phyloP scores from a whole-genome alignment of 2,888 invertebrate genomes.

The Apodemia hepburni region DNA sequence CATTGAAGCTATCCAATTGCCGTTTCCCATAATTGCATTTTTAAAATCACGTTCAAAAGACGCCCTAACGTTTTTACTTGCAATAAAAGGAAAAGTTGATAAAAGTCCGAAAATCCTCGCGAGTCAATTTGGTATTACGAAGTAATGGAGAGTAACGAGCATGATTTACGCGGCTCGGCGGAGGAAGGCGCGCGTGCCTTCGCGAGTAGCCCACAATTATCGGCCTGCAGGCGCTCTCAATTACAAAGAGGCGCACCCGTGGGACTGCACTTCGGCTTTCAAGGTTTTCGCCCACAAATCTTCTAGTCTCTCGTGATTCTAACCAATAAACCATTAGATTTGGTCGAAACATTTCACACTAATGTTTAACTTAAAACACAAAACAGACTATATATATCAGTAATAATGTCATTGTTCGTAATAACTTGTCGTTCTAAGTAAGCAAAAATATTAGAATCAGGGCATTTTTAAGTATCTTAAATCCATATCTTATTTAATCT shows the following conservation, averaged over 20 bases:
- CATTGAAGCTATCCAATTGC: not conserved
- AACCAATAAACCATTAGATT: not conserved
- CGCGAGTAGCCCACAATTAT: slow-evolving; percentile 72
- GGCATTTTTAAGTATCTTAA: too few relatives aligned
- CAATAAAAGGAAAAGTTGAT: slow-evolving; percentile 38
- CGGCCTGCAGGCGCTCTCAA: slow-evolving; percentile 79
- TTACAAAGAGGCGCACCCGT: slow-evolving; percentile 75
- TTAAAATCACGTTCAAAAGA: not conserved
- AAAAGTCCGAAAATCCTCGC: slow-evolving; percentile 53
- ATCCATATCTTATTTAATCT: too few relatives aligned
- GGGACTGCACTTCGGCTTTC: slow-evolving; percentile 64
- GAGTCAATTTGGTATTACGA: slow-evolving; percentile 76
- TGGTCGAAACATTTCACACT: not conserved
- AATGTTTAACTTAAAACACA: not conserved
- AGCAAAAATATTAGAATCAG: too few relatives aligned
- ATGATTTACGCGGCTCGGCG: slow-evolving; percentile 67
- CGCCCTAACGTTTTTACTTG: not conserved
- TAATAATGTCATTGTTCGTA: not conserved
- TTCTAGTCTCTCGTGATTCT: slow-evolving; percentile 45
- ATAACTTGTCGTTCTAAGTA: not conserved
- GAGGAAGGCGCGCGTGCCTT: slow-evolving; percentile 43
- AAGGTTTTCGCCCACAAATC: slow-evolving; percentile 64
- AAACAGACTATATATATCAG: not conserved
- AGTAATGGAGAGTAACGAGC: slow-evolving; percentile 78
- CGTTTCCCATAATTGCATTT: not conserved